Base-by-base conservation (phyloP, 1,140 invertebrate species). In the Tetragonula clypearis region DNA sequence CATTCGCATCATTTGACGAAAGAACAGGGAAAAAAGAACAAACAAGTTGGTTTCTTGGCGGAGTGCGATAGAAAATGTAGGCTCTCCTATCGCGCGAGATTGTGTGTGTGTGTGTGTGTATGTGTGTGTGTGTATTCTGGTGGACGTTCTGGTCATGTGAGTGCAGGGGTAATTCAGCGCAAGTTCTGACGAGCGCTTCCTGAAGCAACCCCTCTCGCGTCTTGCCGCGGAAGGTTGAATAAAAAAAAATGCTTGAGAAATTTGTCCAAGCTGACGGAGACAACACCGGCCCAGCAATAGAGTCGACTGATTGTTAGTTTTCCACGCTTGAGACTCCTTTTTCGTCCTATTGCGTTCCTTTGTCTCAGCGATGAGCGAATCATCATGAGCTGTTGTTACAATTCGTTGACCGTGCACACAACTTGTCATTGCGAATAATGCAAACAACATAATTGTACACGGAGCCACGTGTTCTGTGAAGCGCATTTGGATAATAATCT, bases 141-240 rank as follows among this genome's bases (percentile, higher is more conserved):
- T 23, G 78, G 26, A 71, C 23, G 58, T 23, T 65, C 69, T 35
- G 62, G 60, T 73, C 78, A 76, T 41, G 66, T 69, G 75, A 90
- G 81, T 58, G 71, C 85, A 49, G 73, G 69, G 79, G 69, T 85
- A 90, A 90, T 35, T 35, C 3, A 35, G 35, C 35, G 35, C 2
- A 35, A 35, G 82, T 30, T 60, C 68, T 62, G 58, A n/a, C 77
- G 71, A 84, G 56, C 74, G 66, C 69, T 53, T 78, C 69, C 26
- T 68, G 71, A 74, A 86, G 76, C 49, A 79, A 71, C 72, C 79
- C 8, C 65, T 17, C 2, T 60, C 56, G 79, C 76, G 49, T 66
- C 79, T 5, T 19, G 5, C 26, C n/a, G 19, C 19, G 53, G 17
- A 62, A 21, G 49, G 49, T 68, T 81, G 41, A 62, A 73, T 26